A percentile compares a stretch with the other conserved stretches of the same genome.
Evolutionary conservation across 2,113 vertebrate genomes (phyloP).

Genomic region (Vanacampus margaritifer): DNA sequence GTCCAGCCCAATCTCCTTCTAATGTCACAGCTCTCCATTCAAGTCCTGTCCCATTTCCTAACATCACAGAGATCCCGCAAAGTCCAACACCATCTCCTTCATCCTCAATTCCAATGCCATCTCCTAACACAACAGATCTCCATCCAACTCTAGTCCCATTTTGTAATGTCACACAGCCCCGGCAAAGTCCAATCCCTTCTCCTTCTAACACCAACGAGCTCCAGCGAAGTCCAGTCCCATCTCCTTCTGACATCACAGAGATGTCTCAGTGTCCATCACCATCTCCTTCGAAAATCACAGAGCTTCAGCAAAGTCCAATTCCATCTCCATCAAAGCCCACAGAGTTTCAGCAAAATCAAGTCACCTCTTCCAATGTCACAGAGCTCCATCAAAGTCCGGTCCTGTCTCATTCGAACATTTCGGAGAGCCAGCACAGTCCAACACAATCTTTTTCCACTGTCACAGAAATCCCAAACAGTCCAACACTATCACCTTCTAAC

Average conservation of each 20-base stretch:
- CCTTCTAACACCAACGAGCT: not conserved
- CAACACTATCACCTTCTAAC: no score
- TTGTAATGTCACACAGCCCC: not conserved
- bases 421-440: not conserved
- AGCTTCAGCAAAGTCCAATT: not conserved
- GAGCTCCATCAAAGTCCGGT: not conserved
- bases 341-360: not conserved
- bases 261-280: not conserved
- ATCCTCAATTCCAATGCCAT: not conserved
- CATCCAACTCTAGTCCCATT: not conserved
- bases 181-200: not conserved
- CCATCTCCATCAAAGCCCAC: no score
- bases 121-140: not conserved
- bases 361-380: not conserved
- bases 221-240: not conserved
- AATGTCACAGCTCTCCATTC: not conserved
- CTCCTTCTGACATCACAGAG: not conserved
- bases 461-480: not conserved
- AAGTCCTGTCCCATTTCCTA: not conserved
- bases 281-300: not conserved
- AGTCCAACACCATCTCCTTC: not conserved
- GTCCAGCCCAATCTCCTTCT: not conserved
- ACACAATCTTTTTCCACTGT: no score
- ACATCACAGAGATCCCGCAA: conserved; percentile 4
- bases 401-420: not conserved